A percentile compares a stretch with the other conserved stretches of the same genome.
Conservation (phyloP, 2,113 vertebrate species). For the Podarcis cretensis region DNA sequence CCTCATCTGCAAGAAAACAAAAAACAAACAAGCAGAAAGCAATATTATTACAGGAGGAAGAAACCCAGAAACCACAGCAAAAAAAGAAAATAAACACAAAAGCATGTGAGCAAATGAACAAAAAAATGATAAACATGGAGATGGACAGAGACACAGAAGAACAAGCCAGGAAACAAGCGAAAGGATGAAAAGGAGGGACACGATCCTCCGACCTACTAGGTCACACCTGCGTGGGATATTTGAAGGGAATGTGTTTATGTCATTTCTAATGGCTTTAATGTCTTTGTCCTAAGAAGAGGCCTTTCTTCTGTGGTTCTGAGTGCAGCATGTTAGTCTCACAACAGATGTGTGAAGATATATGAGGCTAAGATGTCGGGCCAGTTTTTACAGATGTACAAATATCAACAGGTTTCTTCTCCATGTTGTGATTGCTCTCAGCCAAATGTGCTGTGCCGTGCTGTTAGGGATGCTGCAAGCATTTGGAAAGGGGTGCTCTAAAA, state of each 20-base stretch:
- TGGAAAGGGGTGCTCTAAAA: too few relatives aligned
- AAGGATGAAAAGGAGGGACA: neutral
- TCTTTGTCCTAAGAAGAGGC: neutral
- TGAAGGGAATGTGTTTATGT: neutral
- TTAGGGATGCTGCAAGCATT: too few relatives aligned
- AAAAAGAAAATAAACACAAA: conserved; percentile 26
- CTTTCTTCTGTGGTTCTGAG: neutral
- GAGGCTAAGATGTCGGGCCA: neutral
- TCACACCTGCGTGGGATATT: neutral
- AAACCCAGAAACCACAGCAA: conserved; percentile 10
- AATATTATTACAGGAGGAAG: conserved; percentile 24
- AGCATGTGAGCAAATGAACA: conserved; percentile 9
- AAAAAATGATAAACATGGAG: conserved; percentile 21
- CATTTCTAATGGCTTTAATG: neutral
- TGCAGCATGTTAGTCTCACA: neutral
- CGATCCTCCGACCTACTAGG: neutral
- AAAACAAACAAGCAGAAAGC: conserved; percentile 19
- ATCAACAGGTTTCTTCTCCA: neutral
- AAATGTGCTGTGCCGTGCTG: too few relatives aligned
- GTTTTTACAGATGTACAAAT: neutral
- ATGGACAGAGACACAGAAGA: neutral
- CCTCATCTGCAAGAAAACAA: neutral
- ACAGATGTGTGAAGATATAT: neutral
- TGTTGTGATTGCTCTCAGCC: neutral
- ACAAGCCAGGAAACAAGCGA: conserved; percentile 1